Percentiles rank a stretch among this genome's conserved stretches.
These are phyloP conservation scores for Tenthredo scrophulariae DNA, from an alignment of 2,888 invertebrate genomes.

Conservation along the genomic window DNA sequence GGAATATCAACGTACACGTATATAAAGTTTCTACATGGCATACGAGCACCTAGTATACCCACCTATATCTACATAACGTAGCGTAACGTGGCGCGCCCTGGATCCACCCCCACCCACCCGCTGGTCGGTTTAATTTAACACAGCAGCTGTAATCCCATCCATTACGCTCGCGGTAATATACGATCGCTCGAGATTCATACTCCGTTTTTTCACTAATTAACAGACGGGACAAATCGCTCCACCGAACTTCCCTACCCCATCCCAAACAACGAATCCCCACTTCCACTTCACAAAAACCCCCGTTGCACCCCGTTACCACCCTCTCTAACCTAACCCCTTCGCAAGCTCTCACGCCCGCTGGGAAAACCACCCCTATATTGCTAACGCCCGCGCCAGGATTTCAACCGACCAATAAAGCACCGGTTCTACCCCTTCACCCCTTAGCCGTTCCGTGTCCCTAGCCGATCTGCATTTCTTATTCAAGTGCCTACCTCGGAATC, in stretches of 20 bases:
- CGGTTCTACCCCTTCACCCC: constrained; percentile 12
- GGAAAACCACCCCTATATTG: constrained; percentile 57
- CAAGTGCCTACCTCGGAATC: background rate
- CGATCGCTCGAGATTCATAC: constrained; percentile 79
- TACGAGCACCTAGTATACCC: constrained; percentile 34
- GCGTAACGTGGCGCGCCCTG: constrained; percentile 56
- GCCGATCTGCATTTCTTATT: constrained; percentile 32
- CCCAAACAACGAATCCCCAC: constrained; percentile 57
- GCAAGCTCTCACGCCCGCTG: constrained; percentile 60
- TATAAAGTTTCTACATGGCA: constrained; percentile 3
- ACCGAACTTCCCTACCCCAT: constrained; percentile 68
- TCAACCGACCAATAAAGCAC: constrained; percentile 51
- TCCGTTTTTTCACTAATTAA: constrained; percentile 79
- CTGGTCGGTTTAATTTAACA: constrained; percentile 78
- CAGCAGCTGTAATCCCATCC: constrained; percentile 79
- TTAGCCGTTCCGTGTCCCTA: background rate
- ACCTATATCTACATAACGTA: constrained; percentile 72
- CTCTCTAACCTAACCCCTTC: constrained; percentile 41
- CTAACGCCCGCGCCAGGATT: constrained; percentile 62
- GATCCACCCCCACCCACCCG: constrained; percentile 58
- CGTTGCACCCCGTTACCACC: constrained; percentile 52
- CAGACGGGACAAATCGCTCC: constrained; percentile 79
- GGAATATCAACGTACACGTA: background rate
- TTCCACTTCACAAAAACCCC: constrained; percentile 61
- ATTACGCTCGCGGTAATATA: constrained; percentile 78